Percentiles rank a stretch among this genome's conserved stretches.
Conservation (phyloP, 2,113 vertebrate species). For the Formicarius rufipectus region DNA sequence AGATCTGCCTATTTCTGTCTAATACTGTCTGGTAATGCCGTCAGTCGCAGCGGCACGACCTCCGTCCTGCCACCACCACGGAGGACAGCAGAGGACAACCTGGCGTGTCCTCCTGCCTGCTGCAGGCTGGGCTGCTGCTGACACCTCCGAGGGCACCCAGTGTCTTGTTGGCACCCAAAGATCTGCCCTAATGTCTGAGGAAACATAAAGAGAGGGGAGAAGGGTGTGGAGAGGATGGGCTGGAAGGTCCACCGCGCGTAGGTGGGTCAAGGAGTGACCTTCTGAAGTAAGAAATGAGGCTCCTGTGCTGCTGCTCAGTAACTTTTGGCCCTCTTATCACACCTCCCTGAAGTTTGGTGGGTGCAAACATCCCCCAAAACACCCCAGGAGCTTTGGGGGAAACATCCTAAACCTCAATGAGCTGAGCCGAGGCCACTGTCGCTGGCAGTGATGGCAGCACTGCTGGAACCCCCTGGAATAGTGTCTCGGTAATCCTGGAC, state of each 20-base stretch:
- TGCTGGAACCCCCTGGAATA: too few species aligned
- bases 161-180: not conserved
- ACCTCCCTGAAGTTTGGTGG: not conserved
- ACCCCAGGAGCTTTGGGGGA: not conserved
- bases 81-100: too few species aligned
- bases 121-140: not conserved
- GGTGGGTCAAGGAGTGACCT: not conserved
- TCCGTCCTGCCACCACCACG: not conserved
- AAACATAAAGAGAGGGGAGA: not conserved
- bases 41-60: constrained; percentile 81
- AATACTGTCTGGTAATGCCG: constrained; percentile 99
- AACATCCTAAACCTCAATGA: not conserved
- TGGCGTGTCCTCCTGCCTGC: too few species aligned
- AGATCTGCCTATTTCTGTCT: constrained; percentile 92
- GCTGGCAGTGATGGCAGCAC: not conserved
- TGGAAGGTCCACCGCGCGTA: rapidly evolving
- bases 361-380: not conserved
- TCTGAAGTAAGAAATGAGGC: not conserved
- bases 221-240: not conserved
- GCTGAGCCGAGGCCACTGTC: not conserved
- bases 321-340: not conserved
- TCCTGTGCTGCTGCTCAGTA: not conserved
- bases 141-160: not conserved
- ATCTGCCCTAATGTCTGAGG: not conserved
- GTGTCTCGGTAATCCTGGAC: not conserved